Base-by-base conservation (phyloP, 1,140 invertebrate genomes). In the Wasmannia auropunctata region DNA sequence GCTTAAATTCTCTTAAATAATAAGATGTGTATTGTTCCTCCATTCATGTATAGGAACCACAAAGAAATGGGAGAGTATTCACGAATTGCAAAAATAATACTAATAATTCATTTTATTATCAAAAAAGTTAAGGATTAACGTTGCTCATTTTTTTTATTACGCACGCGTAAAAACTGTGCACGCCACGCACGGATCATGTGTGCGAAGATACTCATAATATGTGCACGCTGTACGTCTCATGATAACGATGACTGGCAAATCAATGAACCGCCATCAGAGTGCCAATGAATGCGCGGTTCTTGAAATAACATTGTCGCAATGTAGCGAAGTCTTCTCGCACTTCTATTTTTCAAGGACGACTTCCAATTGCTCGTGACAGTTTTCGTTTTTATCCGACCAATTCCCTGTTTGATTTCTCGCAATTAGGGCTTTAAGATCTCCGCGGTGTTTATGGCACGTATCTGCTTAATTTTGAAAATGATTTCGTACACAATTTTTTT, bases 221-320 rank as follows among this genome's bases (percentile, higher is more conserved):
- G 31, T 28, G 11, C 25, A 31, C 16, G 6, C 19, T 67, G 28
- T 51, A n/a, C 22, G 2, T 49, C 8, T 79, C 40, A 31, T 63
- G 49, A 74, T 43, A 46, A 74, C 2, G 14, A 83, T 83, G 79
- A 56, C 34, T 72, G 22, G 79, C 65, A 74, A 81, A 81, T 28
- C 34, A 56, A 80, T 69, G n/a, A 58, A 80, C 43, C 54, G 7
- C 16, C 4, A 22, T 43, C n/a, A 40, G 37, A 43, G 10, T 62
- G 37, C 43, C 54, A 37, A 43, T 40, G 19, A 77, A 14, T 77
- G 6, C 11, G 14, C 25, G n/a, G 8, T 19, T 62, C 54, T 62
- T 76, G 7, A 63, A n/a, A 34, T 46, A 7, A 16, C 56, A 43
- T 37, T n/a, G n/a, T 31, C 6, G 14, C 56, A 19, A 49, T 63